A percentile compares a stretch with the other conserved stretches of the same genome.
Evolutionary conservation across 2,888 invertebrate species (phyloP).

Genomic region (Serrognathus titanus): DNA sequence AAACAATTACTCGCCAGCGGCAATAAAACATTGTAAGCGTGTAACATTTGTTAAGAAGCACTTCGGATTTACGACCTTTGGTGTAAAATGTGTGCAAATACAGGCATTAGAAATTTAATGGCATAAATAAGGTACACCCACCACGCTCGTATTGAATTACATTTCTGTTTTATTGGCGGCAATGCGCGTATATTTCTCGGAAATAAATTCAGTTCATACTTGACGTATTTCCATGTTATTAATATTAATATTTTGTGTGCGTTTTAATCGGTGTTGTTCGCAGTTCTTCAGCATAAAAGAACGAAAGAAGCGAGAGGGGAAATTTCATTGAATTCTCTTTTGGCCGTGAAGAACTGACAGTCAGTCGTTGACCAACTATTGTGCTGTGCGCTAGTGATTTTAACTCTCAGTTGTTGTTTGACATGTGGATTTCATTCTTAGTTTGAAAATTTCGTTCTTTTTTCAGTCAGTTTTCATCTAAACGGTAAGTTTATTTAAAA

Average conservation of each 20-base stretch:
- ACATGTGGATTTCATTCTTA: constrained; percentile 26
- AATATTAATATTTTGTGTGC: not conserved
- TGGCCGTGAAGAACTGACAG: constrained; percentile 31
- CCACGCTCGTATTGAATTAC: not conserved
- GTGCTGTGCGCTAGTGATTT: constrained; percentile 28
- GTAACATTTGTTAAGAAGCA: not conserved
- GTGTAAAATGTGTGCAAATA: not conserved
- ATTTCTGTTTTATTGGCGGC: not conserved
- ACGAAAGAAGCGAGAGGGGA: constrained; percentile 22
- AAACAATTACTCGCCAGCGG: not conserved
- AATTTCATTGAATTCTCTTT: constrained; percentile 37
- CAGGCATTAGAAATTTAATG: constrained; percentile 1
- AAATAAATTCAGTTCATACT: no score
- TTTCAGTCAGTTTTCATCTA: constrained; percentile 3
- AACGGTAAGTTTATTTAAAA: constrained; percentile 3
- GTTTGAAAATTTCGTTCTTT: not conserved
- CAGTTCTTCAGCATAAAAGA: not conserved
- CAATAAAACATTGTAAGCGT: not conserved
- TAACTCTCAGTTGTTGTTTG: constrained; percentile 16
- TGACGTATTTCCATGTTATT: not conserved
- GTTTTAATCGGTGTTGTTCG: not conserved
- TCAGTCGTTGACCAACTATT: constrained; percentile 35
- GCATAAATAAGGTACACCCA: not conserved
- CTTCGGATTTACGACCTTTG: not conserved
- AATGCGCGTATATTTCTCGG: no score